Evolutionary conservation across 2,797 vertebrate genomes (phyloP).

Genomic region (Cirrhinus molitorella): DNA sequence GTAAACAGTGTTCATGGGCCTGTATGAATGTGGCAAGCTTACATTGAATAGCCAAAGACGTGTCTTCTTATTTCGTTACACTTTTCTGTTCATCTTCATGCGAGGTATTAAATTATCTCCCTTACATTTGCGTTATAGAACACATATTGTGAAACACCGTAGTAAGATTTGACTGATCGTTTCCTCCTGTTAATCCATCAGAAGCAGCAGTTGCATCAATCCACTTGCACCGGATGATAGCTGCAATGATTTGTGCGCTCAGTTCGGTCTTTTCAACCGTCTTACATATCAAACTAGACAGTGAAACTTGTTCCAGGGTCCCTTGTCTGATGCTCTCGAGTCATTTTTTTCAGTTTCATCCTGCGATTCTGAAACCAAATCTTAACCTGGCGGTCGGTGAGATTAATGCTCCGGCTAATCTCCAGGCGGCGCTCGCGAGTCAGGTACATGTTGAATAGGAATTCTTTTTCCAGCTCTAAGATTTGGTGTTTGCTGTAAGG

Average conservation of each 20-base stretch:
- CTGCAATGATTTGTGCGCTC: slow-evolving; percentile 21
- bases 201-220: slow-evolving; percentile 21
- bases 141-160: slow-evolving; percentile 7
- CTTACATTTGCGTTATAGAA: slow-evolving; percentile 19
- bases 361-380: slow-evolving; percentile 62
- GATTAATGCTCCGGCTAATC: slow-evolving; percentile 65
- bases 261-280: slow-evolving; percentile 17
- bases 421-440: slow-evolving; percentile 83
- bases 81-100: slow-evolving; percentile 6
- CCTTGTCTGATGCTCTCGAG: slow-evolving; percentile 53
- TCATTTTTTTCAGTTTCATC: slow-evolving; percentile 66
- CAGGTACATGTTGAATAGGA: slow-evolving; percentile 60
- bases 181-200: slow-evolving; percentile 35
- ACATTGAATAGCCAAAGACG: background rate
- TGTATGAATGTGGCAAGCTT: background rate
- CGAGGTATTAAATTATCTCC: background rate
- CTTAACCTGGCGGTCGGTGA: slow-evolving; percentile 56
- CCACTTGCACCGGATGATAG: slow-evolving; percentile 16
- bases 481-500: slow-evolving; percentile 56
- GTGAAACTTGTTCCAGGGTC: slow-evolving; percentile 41
- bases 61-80: background rate
- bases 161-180: background rate
- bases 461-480: slow-evolving; percentile 57
- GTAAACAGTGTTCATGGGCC: background rate
- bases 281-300: slow-evolving; percentile 33